Conservation (phyloP, 2,797 vertebrate genomes). For the Phataginus tricuspis region DNA sequence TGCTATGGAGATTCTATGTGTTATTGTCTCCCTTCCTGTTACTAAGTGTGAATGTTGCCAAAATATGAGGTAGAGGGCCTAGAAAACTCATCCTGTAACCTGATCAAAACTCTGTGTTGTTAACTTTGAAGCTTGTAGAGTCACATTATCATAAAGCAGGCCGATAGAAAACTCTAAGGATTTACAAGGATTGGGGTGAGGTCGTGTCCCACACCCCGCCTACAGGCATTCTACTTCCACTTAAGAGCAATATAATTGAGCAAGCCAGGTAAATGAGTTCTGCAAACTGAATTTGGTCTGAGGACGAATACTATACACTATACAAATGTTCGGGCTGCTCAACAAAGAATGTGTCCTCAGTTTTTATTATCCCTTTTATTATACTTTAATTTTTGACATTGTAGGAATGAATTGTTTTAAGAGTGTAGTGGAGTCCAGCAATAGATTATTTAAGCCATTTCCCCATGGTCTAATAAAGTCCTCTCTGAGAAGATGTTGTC, state of each 20-base stretch:
- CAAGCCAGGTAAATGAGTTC: background rate
- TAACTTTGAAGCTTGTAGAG: background rate
- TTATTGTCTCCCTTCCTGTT: background rate
- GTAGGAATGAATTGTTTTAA: background rate
- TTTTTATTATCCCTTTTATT: background rate
- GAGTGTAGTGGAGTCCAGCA: background rate
- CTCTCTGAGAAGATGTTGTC: background rate
- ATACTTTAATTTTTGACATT: background rate
- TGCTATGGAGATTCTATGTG: background rate
- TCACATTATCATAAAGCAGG: background rate
- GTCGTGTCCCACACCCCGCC: background rate
- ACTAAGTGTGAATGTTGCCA: background rate
- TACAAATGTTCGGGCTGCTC: background rate
- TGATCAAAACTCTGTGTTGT: background rate
- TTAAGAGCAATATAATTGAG: background rate
- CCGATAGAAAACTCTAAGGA: background rate
- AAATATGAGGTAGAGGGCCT: background rate
- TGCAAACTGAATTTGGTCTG: background rate
- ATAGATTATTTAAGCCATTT: background rate
- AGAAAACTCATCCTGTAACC: background rate
- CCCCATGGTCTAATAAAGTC: background rate
- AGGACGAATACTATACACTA: background rate
- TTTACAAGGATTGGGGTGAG: rapidly evolving
- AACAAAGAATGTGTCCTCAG: background rate
- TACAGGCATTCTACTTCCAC: background rate